Conservation (phyloP, 2,797 vertebrate species). For the Anisognathus igniventris region DNA sequence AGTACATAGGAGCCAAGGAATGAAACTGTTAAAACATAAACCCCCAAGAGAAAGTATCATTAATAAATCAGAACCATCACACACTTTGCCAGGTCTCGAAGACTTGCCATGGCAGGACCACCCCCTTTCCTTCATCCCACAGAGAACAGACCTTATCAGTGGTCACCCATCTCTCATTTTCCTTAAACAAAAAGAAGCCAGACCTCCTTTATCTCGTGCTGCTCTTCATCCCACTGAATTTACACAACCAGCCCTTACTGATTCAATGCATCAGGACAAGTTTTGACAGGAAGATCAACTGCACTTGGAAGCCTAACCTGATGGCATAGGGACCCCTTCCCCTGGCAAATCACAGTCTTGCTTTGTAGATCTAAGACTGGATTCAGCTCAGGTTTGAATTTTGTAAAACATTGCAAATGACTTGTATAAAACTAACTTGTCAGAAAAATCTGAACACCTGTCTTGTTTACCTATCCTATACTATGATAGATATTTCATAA, state of each 20-base stretch:
- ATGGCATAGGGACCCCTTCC: not conserved
- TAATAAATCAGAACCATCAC: not conserved
- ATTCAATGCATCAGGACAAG: not conserved
- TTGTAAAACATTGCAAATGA: not conserved
- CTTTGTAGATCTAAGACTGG: not conserved
- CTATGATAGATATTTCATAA: not conserved
- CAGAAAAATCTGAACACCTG: not conserved
- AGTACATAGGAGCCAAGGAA: slow-evolving; percentile 98
- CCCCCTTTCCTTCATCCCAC: accelerated
- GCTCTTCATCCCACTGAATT: not conserved
- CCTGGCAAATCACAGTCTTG: not conserved
- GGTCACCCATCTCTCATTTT: not conserved
- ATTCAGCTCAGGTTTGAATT: not conserved
- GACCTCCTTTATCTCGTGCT: not conserved
- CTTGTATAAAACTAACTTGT: not conserved
- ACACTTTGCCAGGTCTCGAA: not conserved
- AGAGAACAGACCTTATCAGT: not conserved
- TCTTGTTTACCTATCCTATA: not conserved
- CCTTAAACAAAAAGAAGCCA: not conserved
- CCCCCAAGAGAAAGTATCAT: not conserved
- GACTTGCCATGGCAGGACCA: not conserved
- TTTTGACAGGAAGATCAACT: not conserved
- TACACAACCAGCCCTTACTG: accelerated
- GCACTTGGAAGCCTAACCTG: not conserved
- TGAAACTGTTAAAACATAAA: slow-evolving; percentile 84